These are phyloP conservation scores for Rhamnusium bicolor DNA, from an alignment of 2,888 invertebrate genomes.

Conservation along the genomic window DNA sequence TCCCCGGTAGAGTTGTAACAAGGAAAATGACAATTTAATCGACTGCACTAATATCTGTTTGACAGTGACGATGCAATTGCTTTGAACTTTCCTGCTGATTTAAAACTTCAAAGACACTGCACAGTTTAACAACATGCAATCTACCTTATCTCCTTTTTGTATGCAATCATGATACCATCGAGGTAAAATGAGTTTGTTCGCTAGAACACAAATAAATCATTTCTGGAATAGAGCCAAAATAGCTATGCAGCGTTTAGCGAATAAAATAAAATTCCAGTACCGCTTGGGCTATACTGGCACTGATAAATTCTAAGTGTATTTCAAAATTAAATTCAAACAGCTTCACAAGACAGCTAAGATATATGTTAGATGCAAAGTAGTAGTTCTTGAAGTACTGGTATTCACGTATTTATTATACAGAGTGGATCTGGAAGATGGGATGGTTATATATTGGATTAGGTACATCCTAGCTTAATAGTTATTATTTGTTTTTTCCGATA, in stretches of 20 bases:
- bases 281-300: background rate
- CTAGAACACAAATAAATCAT: background rate
- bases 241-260: background rate
- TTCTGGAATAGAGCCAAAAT: slow-evolving; percentile 10
- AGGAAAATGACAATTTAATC: no score
- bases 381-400: no score
- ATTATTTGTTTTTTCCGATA: no score
- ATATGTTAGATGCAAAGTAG: background rate
- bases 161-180: background rate
- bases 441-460: no score
- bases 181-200: background rate
- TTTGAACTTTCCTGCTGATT: background rate
- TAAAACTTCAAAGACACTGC: background rate
- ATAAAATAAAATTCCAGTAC: background rate
- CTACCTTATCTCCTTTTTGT: slow-evolving; percentile 21
- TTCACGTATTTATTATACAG: no score
- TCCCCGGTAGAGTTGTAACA: no score
- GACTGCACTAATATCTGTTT: background rate
- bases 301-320: slow-evolving; percentile 1
- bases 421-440: no score
- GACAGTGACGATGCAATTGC: background rate
- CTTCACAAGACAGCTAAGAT: background rate
- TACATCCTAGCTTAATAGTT: no score
- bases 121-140: slow-evolving; percentile 5
- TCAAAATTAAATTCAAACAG: background rate